Conservation (phyloP, 2,113 vertebrate species). For the Crocuta crocuta region DNA sequence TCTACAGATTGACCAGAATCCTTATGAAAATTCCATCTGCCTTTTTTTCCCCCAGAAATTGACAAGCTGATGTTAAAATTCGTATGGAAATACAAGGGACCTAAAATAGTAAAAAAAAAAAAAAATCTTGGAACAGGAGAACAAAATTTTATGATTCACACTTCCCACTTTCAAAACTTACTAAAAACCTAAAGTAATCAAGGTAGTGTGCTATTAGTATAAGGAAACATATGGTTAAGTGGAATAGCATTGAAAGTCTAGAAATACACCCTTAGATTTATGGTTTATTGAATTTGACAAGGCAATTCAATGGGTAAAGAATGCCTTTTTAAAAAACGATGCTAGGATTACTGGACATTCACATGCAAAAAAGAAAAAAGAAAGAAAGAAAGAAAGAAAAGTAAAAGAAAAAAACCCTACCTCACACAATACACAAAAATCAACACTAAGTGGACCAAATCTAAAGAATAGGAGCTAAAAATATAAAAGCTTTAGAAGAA, state of each 20-base stretch:
- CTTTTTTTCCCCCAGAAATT: not conserved
- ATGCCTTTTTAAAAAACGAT: not conserved
- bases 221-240: slow-evolving; percentile 6
- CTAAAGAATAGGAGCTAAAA: not conserved
- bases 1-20: slow-evolving; percentile 15
- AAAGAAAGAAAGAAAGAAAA: too few species aligned
- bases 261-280: slow-evolving; percentile 35
- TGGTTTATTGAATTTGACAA: slow-evolving; percentile 39
- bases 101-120: slow-evolving; percentile 16
- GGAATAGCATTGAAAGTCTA: not conserved
- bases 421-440: not conserved
- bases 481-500: not conserved
- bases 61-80: slow-evolving; percentile 22
- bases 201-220: not conserved
- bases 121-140: slow-evolving; percentile 31
- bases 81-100: slow-evolving; percentile 1
- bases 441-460: not conserved
- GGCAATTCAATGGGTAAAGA: not conserved
- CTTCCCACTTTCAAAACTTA: slow-evolving; percentile 48
- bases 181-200: not conserved
- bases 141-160: slow-evolving; percentile 40
- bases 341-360: not conserved
- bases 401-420: not conserved
- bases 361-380: not conserved
- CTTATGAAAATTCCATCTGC: slow-evolving; percentile 5